Conservation (phyloP, 35 echinoderm and acorn worm genomes). For the Eucidaris tribuloides region DNA sequence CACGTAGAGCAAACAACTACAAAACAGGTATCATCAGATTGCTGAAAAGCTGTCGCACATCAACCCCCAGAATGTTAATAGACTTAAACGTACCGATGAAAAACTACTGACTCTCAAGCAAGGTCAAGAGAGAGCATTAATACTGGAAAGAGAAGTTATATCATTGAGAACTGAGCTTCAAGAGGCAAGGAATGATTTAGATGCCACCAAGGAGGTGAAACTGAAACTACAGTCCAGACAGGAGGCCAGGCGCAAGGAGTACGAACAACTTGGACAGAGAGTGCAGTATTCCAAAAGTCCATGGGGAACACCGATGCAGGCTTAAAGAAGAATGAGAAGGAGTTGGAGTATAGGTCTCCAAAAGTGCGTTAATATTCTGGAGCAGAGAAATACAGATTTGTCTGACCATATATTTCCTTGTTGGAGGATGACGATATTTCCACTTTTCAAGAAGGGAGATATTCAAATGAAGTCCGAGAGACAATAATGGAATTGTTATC, state of each 20-base stretch:
- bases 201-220: background rate
- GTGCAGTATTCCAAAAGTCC: background rate
- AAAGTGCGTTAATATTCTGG: background rate
- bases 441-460: conserved; percentile 33
- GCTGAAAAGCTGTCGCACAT: background rate
- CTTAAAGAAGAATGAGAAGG: background rate
- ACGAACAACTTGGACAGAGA: background rate
- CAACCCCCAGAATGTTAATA: background rate
- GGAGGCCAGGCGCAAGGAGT: background rate
- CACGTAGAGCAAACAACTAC: background rate
- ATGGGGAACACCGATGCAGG: background rate
- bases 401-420: background rate
- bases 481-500: conserved; percentile 50
- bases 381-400: background rate
- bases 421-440: background rate
- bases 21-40: background rate
- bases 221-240: background rate
- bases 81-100: background rate
- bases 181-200: background rate
- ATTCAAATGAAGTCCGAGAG: conserved; percentile 44
- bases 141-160: background rate
- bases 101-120: background rate
- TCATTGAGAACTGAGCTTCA: background rate
- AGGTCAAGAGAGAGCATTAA: background rate
- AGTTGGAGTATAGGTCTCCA: background rate